phyloP scores from a whole-genome alignment of 30 jellyfish, hydroid and myxozoan species.

The Aurelia aurita region DNA sequence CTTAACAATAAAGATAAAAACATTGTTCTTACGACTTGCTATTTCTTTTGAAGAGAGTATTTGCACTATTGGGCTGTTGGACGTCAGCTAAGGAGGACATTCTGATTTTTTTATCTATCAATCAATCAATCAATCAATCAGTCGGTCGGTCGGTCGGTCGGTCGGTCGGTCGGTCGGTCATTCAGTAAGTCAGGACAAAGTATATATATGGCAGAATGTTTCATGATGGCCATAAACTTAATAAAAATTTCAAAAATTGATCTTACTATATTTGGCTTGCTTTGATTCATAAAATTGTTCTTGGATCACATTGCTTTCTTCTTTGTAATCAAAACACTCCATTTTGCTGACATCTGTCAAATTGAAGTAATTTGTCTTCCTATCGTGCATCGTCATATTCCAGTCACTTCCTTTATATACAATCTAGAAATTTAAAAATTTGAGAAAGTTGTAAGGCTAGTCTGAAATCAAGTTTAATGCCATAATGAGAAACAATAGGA shows the following conservation, averaged over 20 bases:
- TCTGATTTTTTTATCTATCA: too few relatives aligned
- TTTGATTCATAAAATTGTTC: constrained; percentile 49
- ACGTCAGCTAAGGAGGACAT: too few relatives aligned
- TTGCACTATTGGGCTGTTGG: too few relatives aligned
- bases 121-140: too few relatives aligned
- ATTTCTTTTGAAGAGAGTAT: too few relatives aligned
- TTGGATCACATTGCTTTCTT: constrained; percentile 48
- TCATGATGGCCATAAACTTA: too few relatives aligned
- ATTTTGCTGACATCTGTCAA: constrained; percentile 30
- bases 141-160: too few relatives aligned
- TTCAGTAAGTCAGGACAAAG: too few relatives aligned
- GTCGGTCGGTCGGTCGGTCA: too few relatives aligned
- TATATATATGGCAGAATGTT: too few relatives aligned
- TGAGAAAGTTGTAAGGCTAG: not conserved
- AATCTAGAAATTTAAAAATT: not conserved
- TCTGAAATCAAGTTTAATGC: not conserved
- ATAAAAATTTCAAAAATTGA: not conserved
- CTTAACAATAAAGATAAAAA: too few relatives aligned
- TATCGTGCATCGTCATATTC: constrained; percentile 61
- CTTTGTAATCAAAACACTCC: constrained; percentile 57
- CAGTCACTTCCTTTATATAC: constrained; percentile 65
- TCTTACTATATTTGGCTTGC: constrained; percentile 62
- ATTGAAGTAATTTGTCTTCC: constrained; percentile 16
- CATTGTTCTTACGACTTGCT: too few relatives aligned
- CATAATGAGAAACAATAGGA: not conserved